phyloP scores from a whole-genome alignment of 2,888 invertebrate species.

The Sinentomon sp. region DNA sequence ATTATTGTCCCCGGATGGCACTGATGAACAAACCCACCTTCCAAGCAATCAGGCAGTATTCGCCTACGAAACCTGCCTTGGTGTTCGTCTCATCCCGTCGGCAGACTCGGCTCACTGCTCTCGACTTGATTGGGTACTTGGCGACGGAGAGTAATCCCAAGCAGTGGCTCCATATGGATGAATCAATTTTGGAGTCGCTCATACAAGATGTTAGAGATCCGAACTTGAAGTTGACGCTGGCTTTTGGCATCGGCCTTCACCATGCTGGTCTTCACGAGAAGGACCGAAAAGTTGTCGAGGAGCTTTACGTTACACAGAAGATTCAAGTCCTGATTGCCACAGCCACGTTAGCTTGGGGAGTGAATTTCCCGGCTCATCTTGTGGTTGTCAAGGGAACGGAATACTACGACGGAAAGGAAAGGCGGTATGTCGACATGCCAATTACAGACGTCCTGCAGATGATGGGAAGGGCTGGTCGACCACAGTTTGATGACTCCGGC shows the following conservation, averaged over 20 bases:
- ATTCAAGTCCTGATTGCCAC: slow-evolving; percentile 91
- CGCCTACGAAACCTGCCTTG: slow-evolving; percentile 42
- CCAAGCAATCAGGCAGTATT: slow-evolving; percentile 24
- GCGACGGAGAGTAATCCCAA: slow-evolving; percentile 78
- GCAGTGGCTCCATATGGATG: slow-evolving; percentile 72
- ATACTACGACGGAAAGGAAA: slow-evolving; percentile 87
- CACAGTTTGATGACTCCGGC: slow-evolving; percentile 83
- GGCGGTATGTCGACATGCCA: slow-evolving; percentile 95
- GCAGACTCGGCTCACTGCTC: slow-evolving; percentile 83
- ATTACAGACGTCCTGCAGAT: slow-evolving; percentile 98
- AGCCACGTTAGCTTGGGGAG: slow-evolving; percentile 95
- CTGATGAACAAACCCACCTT: slow-evolving; percentile 98
- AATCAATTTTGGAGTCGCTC: slow-evolving; percentile 55
- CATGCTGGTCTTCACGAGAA: slow-evolving; percentile 87
- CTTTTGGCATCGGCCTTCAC: slow-evolving; percentile 94
- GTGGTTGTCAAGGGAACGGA: slow-evolving; percentile 98
- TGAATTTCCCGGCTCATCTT: slow-evolving; percentile 92
- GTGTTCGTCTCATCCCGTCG: slow-evolving; percentile 88
- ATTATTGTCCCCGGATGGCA: slow-evolving; percentile 97
- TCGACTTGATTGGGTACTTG: slow-evolving; percentile 71
- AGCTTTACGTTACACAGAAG: slow-evolving; percentile 75
- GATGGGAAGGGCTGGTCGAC: slow-evolving; percentile 97
- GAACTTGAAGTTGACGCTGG: slow-evolving; percentile 70
- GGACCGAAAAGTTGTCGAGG: slow-evolving; percentile 72
- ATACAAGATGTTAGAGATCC: slow-evolving; percentile 42